Base-by-base conservation (phyloP, 2,797 vertebrate species). In the Malurus splendens region DNA sequence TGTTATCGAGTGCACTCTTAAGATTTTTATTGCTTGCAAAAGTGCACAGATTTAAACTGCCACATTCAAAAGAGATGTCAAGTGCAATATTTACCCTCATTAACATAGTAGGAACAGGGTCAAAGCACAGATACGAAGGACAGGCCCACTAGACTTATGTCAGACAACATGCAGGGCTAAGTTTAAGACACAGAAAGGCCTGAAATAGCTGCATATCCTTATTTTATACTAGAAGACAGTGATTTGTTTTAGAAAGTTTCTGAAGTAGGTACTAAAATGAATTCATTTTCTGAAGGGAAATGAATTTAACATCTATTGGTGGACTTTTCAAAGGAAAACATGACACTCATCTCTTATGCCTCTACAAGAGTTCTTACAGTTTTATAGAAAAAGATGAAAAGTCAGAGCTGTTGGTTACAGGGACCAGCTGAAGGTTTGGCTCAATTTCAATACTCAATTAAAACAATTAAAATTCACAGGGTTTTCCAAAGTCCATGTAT, bases 391-490 rank as follows among this genome's bases (percentile, higher is more conserved):
- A 65, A 16, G n/a, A 66, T 79, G 55, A 36, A 87, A 72, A 65
- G 36, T 36, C 36, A 85, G 76, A 89, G 73, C 81, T 84, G 81
- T n/a, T 75, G 61, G 87, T 86, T 90, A 93, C 3, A 93, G 75
- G 71, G 55, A 90, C 39, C 89, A 95, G 83, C 86, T 60, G 68
- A 95, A 91, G 64, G 59, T 68, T 86, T 93, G 89, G 70, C 32
- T 88, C 77, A 45, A 23, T 76, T 93, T 94, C 89, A 94, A 4
- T 65, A 93, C 89, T 54, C 82, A 94, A 93, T 92, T 87, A 90
- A 93, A 95, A 93, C 83, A 95, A 96, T 86, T 91, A 94, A 91
- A 95, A 95, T 66, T 67, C 77, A 87, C 18, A 23, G 27, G 45
- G 19, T 89, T 94, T 94, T 92, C 94, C 90, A 94, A 95, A 81